These are phyloP conservation scores for Amphimallon solstitiale DNA, from an alignment of 2,888 invertebrate species.

Conservation along the genomic window DNA sequence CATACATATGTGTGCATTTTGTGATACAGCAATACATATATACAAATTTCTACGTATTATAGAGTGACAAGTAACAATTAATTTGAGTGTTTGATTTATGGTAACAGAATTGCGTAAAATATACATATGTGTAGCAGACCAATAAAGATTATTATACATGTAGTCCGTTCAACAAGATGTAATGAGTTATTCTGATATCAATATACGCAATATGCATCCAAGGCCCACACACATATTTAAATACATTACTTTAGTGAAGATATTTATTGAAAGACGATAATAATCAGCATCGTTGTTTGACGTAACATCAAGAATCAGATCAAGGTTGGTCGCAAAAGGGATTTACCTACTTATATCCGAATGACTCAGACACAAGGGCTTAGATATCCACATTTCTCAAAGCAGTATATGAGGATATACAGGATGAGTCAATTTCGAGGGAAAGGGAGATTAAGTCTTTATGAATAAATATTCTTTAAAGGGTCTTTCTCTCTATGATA, in stretches of 20 bases:
- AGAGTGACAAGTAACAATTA: slow-evolving; percentile 11
- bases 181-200: not conserved
- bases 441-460: no score
- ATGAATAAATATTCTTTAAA: no score
- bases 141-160: not conserved
- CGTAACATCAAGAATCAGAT: slow-evolving; percentile 19
- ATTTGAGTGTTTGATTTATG: slow-evolving; percentile 16
- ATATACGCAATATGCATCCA: not conserved
- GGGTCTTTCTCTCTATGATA: no score
- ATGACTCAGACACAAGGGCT: no score
- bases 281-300: slow-evolving; percentile 1
- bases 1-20: no score
- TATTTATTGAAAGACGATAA: not conserved
- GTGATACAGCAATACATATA: no score
- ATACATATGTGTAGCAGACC: slow-evolving; percentile 2
- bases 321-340: slow-evolving; percentile 30
- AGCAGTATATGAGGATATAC: no score
- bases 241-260: not conserved
- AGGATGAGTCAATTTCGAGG: no score
- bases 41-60: no score
- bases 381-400: no score
- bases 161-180: not conserved
- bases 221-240: not conserved
- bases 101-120: slow-evolving; percentile 13
- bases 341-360: no score